A percentile compares a stretch with the other conserved stretches of the same genome.
Conservation (phyloP, 1,140 invertebrate species). For the Eriosoma lanigerum region DNA sequence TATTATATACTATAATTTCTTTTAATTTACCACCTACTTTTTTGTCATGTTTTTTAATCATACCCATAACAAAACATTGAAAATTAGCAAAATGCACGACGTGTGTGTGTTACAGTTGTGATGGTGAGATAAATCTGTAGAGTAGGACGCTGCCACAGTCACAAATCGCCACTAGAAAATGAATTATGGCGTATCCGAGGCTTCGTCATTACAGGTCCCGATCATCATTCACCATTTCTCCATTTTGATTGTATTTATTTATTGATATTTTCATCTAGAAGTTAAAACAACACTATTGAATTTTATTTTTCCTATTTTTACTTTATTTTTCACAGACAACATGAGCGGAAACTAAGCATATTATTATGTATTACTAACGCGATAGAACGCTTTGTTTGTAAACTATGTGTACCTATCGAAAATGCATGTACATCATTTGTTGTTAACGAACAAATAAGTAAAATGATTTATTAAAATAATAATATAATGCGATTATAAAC, state of each 20-base stretch:
- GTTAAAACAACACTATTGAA: not conserved
- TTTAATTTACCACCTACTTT: not conserved
- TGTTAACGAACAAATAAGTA: too few relatives aligned
- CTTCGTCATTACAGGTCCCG: constrained; percentile 52
- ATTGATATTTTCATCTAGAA: constrained; percentile 26
- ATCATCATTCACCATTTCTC: constrained; percentile 44
- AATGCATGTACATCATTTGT: too few relatives aligned
- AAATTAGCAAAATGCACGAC: constrained; percentile 51
- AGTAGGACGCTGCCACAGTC: constrained; percentile 51
- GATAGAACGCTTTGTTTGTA: too few relatives aligned
- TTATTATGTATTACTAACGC: too few relatives aligned
- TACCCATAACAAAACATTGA: constrained; percentile 28
- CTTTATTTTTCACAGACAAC: not conserved
- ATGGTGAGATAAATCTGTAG: constrained; percentile 51
- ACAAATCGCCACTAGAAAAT: constrained; percentile 51
- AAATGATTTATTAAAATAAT: too few relatives aligned
- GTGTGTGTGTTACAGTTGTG: constrained; percentile 51
- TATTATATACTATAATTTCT: not conserved
- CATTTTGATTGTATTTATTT: constrained; percentile 19
- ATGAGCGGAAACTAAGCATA: constrained; percentile 22
- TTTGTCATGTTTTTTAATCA: constrained; percentile 32
- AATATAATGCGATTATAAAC: too few relatives aligned
- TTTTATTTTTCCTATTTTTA: not conserved
- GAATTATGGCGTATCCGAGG: constrained; percentile 52
- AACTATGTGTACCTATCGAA: too few relatives aligned